Base-by-base conservation (phyloP, 1,140 invertebrate species). In the Drosophila ironensis region DNA sequence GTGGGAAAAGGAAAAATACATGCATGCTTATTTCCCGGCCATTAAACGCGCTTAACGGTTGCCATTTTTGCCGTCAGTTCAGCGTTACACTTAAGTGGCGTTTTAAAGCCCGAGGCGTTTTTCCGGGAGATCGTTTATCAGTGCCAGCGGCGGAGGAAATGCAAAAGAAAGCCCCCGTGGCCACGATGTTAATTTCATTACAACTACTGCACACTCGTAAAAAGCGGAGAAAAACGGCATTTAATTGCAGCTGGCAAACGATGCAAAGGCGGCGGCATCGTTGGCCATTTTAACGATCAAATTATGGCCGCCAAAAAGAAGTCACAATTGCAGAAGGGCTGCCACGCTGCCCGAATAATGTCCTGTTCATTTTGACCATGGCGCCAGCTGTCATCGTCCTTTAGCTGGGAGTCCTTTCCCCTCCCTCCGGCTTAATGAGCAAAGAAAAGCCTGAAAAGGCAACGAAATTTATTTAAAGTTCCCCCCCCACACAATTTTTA, bases 281-380 rank as follows among this genome's bases (percentile, higher is more conserved):
- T 54, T n/a, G 57, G 33, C 78, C 77, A 73, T 86, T 80, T 84
- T 84, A 84, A 84, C 74, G 78, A 86, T 84, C 80, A 84, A 84
- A 86, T 84, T 84, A 84, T 84, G 82, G 74, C 45, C 22, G 17
- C 1, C 24, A 11, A 17, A 14, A 16, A 41, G 52, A 40, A 59
- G 68, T 47, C 37, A 42, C 60, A 67, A 67, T 47, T 66, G 27
- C 48, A 35, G n/a, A 19, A 11, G 12, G 42, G 52, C 47, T 42
- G 33, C n/a, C 57, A 42, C 33, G 12, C 25, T 27, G 22, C 52
- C 37, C 56, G 57, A 72, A 73, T 78, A 84, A 78, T 73, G 63
- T 63, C 56, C 41, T 38, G 30, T 47, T 37, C 56, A 37, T 59
- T 59, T 48, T 37, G 22, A 17, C 38, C 61, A 33, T 71, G 80